A percentile compares a stretch with the other conserved stretches of the same genome.
phyloP scores from a whole-genome alignment of 2,113 vertebrate genomes.

The Cyanoramphus novaezelandiae region DNA sequence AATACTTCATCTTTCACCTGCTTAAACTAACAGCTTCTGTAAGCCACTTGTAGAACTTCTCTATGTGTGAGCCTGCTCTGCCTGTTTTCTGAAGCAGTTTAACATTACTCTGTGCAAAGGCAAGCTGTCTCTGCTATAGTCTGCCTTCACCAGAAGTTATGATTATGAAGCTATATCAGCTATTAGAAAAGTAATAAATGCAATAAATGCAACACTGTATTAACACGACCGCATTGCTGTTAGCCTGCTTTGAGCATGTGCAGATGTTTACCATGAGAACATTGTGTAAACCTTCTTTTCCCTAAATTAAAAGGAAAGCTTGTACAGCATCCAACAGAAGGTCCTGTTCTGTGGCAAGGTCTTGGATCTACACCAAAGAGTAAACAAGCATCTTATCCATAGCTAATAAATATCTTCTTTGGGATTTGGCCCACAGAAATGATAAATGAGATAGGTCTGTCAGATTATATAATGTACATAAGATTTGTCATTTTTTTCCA shows the following conservation, averaged over 20 bases:
- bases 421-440: background rate
- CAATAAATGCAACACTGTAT: background rate
- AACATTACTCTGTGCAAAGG: background rate
- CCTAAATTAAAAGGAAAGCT: background rate
- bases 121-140: background rate
- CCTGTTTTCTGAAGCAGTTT: background rate
- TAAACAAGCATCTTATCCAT: background rate
- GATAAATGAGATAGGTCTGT: background rate
- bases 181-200: background rate
- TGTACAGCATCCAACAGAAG: background rate
- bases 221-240: background rate
- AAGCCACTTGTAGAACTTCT: background rate
- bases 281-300: background rate
- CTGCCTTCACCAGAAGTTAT: background rate
- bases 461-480: background rate
- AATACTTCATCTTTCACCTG: background rate
- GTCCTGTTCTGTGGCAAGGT: background rate
- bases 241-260: background rate
- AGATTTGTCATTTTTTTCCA: slow-evolving; percentile 28
- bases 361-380: slow-evolving; percentile 12
- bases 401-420: slow-evolving; percentile 13
- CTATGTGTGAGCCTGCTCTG: background rate
- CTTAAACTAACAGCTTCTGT: background rate
- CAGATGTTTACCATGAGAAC: background rate
- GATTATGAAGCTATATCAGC: background rate